Conservation (phyloP, 2,888 invertebrate species). For the Itoplectis maculator region DNA sequence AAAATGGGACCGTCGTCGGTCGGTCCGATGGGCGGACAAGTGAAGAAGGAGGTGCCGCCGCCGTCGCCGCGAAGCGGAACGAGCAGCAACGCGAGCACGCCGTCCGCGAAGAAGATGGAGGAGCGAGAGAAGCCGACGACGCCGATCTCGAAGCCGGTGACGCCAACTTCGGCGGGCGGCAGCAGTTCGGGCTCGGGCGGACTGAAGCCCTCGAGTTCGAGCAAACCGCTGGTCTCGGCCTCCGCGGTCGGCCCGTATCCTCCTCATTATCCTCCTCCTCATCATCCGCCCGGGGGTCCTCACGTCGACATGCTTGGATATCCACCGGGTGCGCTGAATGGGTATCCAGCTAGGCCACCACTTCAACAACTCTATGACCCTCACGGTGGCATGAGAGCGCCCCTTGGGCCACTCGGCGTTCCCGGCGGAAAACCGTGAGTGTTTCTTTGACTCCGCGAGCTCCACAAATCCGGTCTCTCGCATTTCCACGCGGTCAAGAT, state of each 20-base stretch:
- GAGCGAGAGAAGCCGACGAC: slow-evolving; percentile 94
- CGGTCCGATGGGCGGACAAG: slow-evolving; percentile 78
- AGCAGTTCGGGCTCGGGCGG: slow-evolving; percentile 85
- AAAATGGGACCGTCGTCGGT: slow-evolving; percentile 86
- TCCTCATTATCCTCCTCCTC: slow-evolving; percentile 83
- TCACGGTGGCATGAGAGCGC: slow-evolving; percentile 89
- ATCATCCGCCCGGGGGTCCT: slow-evolving; percentile 83
- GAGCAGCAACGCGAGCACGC: slow-evolving; percentile 95
- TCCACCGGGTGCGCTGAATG: slow-evolving; percentile 88
- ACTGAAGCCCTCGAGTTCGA: slow-evolving; percentile 85
- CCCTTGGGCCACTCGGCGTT: slow-evolving; percentile 88
- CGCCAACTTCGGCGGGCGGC: slow-evolving; percentile 91
- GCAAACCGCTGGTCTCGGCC: slow-evolving; percentile 85
- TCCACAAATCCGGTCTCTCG: slow-evolving; percentile 21
- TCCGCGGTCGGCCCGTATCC: slow-evolving; percentile 83
- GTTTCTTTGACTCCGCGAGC: slow-evolving; percentile 65
- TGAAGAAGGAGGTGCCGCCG: slow-evolving; percentile 88
- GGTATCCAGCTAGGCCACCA: slow-evolving; percentile 88
- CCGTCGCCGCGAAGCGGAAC: slow-evolving; percentile 89
- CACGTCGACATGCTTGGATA: slow-evolving; percentile 84
- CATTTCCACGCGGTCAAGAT: slow-evolving; percentile 30
- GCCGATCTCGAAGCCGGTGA: slow-evolving; percentile 95
- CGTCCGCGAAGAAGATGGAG: slow-evolving; percentile 94
- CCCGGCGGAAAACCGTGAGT: slow-evolving; percentile 95
- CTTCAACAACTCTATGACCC: slow-evolving; percentile 89